A percentile compares a stretch with the other conserved stretches of the same genome.
Conservation (phyloP, 2,113 vertebrate genomes). For the Toxotes jaculatrix region DNA sequence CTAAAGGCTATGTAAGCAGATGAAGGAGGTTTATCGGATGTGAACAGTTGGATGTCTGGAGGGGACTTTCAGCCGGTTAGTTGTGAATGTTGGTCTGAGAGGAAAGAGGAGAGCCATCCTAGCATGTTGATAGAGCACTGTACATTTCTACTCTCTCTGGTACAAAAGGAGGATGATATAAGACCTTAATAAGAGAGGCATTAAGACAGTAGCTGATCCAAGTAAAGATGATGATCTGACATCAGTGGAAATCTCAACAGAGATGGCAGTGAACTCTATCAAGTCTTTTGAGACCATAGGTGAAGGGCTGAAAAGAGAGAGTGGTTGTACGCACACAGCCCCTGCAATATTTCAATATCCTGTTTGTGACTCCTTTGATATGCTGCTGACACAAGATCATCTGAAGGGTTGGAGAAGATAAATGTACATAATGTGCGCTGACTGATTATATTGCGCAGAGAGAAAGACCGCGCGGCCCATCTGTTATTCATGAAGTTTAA, state of each 20-base stretch:
- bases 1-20: constrained; percentile 28
- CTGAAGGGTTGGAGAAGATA: constrained; percentile 24
- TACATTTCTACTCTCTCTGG: background rate
- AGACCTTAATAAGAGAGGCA: background rate
- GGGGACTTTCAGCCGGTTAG: constrained; percentile 47
- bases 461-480: background rate
- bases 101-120: constrained; percentile 27
- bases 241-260: background rate
- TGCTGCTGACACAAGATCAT: constrained; percentile 25
- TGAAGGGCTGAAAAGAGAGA: background rate
- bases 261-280: background rate
- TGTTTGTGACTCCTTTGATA: constrained; percentile 33
- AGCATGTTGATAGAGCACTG: background rate
- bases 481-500: constrained; percentile 64
- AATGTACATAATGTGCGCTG: background rate
- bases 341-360: constrained; percentile 62
- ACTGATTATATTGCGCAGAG: constrained; percentile 11
- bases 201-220: background rate
- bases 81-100: constrained; percentile 57
- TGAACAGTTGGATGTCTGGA: constrained; percentile 54
- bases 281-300: background rate
- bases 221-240: background rate
- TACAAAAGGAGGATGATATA: background rate
- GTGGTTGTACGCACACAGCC: background rate
- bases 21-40: constrained; percentile 57